Percentiles rank a stretch among this genome's conserved stretches.
phyloP scores from a whole-genome alignment of 2,113 vertebrate species.

The Caracal caracal region DNA sequence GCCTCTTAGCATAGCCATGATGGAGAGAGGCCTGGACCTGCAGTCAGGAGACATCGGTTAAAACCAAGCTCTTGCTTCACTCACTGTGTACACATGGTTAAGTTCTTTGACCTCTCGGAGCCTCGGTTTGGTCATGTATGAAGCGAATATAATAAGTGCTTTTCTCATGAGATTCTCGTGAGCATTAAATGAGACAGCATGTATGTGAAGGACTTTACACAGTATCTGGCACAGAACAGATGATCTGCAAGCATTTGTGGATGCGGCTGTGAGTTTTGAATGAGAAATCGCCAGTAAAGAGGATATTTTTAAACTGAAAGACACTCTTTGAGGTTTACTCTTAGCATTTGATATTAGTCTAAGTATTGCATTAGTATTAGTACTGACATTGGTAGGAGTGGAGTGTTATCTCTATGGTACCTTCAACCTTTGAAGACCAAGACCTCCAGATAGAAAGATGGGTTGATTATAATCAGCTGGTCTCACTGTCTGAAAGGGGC shows the following conservation, averaged over 20 bases:
- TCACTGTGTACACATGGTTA: neutral
- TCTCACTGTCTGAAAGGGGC: neutral
- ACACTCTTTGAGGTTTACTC: neutral
- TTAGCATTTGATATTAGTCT: neutral
- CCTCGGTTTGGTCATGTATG: neutral
- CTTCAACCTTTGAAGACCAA: neutral
- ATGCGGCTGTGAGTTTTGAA: neutral
- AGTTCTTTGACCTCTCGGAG: neutral
- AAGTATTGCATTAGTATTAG: neutral
- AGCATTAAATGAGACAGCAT: neutral
- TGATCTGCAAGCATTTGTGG: neutral
- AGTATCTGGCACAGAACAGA: neutral
- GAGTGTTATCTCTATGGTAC: neutral
- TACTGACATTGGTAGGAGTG: neutral
- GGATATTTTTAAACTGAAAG: neutral
- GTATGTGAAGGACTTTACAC: neutral
- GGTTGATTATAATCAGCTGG: neutral
- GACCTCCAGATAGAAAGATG: neutral
- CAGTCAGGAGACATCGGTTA: neutral
- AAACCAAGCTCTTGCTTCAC: neutral
- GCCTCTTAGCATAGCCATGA: neutral
- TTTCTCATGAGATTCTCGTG: neutral
- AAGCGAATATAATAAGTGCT: neutral
- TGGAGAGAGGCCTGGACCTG: neutral
- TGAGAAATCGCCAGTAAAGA: neutral